Percentiles rank a stretch among this genome's conserved stretches.
phyloP scores from a whole-genome alignment of 2,113 vertebrate genomes.

The Callopanchax toddi region DNA sequence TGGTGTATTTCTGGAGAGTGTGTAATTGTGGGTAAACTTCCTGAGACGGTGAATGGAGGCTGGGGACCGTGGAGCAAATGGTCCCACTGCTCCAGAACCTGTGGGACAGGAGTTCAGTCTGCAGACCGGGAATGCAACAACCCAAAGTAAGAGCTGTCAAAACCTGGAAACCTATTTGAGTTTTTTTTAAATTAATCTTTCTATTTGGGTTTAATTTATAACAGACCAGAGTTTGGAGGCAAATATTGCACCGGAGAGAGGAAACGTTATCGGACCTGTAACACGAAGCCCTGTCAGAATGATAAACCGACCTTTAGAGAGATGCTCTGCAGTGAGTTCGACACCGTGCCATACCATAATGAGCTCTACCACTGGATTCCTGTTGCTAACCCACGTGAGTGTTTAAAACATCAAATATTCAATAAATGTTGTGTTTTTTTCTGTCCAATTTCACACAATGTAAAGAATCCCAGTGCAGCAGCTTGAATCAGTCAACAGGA shows the following conservation, averaged over 20 bases:
- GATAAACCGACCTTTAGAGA: constrained; percentile 88
- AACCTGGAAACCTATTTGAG: neutral
- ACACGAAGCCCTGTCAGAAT: constrained; percentile 82
- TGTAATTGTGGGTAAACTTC: constrained; percentile 93
- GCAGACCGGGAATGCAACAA: constrained; percentile 90
- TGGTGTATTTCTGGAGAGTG: constrained; percentile 98
- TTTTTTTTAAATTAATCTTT: neutral
- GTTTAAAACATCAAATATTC: neutral
- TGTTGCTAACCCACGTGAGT: constrained; percentile 83
- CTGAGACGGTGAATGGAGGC: constrained; percentile 89
- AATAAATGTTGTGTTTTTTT: neutral
- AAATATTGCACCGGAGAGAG: constrained; percentile 96
- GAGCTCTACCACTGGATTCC: constrained; percentile 93
- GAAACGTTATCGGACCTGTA: constrained; percentile 92
- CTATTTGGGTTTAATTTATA: neutral
- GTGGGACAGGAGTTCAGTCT: constrained; percentile 90
- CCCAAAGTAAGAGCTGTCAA: constrained; percentile 86
- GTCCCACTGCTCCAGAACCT: constrained; percentile 95
- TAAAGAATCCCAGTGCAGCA: constrained; percentile 23
- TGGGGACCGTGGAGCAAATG: constrained; percentile 93
- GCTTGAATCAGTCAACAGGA: constrained; percentile 38
- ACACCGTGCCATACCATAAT: constrained; percentile 93
- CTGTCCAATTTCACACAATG: too few species aligned
- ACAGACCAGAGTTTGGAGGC: constrained; percentile 93
- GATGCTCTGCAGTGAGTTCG: constrained; percentile 98